These are phyloP conservation scores for Caenorhabditis sp. DNA, from an alignment of 2,888 invertebrate genomes.

Conservation along the genomic window DNA sequence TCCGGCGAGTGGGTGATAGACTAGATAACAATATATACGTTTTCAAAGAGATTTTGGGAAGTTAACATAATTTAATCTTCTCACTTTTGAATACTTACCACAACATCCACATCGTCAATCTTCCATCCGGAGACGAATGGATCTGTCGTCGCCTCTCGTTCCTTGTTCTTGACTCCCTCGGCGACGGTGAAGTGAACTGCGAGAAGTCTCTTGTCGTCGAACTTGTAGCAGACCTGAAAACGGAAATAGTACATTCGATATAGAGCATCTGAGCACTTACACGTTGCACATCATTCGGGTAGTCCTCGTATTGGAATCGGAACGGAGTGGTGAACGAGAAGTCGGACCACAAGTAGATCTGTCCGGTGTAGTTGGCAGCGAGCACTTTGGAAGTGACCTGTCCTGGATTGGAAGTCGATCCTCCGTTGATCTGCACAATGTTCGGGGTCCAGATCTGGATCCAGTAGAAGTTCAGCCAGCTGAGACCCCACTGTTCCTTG, in stretches of 20 bases:
- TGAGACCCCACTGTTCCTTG: slow-evolving; percentile 82
- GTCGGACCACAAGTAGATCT: slow-evolving; percentile 80
- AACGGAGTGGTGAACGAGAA: slow-evolving; percentile 82
- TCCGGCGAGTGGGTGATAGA: slow-evolving; percentile 55
- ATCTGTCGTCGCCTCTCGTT: slow-evolving; percentile 78
- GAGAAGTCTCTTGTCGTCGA: slow-evolving; percentile 83
- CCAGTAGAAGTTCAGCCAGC: slow-evolving; percentile 84
- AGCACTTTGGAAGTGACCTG: slow-evolving; percentile 81
- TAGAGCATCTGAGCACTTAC: slow-evolving; percentile 23
- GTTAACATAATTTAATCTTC: too few species aligned
- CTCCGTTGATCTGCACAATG: slow-evolving; percentile 80
- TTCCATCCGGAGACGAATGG: slow-evolving; percentile 82
- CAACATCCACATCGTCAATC: slow-evolving; percentile 78
- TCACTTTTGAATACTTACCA: slow-evolving; percentile 68
- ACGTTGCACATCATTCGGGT: slow-evolving; percentile 81
- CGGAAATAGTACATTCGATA: not conserved
- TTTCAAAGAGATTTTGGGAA: not conserved
- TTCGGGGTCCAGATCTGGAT: slow-evolving; percentile 83
- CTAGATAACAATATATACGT: slow-evolving; percentile 27
- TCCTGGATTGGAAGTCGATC: slow-evolving; percentile 74
- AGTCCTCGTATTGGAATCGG: slow-evolving; percentile 81
- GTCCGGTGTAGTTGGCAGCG: slow-evolving; percentile 83
- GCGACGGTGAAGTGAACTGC: slow-evolving; percentile 81
- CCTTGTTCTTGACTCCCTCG: slow-evolving; percentile 74
- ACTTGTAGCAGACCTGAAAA: slow-evolving; percentile 81